Evolutionary conservation across 2,797 vertebrate genomes (phyloP).

Genomic region (Muscicapa comitata): DNA sequence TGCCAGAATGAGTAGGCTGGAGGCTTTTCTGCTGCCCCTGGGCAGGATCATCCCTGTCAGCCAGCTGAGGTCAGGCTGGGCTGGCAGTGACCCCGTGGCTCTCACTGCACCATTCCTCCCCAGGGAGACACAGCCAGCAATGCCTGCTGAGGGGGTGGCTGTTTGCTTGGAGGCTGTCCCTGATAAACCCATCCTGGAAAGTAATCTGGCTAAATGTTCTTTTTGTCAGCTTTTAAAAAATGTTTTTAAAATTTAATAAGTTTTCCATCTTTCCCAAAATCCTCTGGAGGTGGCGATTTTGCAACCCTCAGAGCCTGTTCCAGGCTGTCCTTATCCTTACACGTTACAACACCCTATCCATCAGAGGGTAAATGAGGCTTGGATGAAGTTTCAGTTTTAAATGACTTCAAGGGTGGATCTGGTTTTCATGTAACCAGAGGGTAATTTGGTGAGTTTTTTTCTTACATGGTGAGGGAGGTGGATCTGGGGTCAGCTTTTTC

Average conservation of each 20-base stretch:
- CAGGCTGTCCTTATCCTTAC: background rate
- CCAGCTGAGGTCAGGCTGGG: background rate
- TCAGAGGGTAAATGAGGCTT: background rate
- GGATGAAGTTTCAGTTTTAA: background rate
- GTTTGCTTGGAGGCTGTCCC: background rate
- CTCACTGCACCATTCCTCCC: background rate
- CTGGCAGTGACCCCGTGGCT: background rate
- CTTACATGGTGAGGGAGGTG: background rate
- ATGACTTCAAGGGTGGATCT: conserved; percentile 5
- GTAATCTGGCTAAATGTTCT: background rate
- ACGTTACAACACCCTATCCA: background rate
- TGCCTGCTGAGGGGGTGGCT: background rate
- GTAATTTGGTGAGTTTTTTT: background rate
- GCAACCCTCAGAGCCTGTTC: background rate
- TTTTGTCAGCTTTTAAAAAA: background rate
- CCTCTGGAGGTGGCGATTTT: conserved; percentile 1
- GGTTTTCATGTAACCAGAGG: conserved; percentile 28
- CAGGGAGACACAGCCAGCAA: rapidly evolving
- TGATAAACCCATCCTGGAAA: background rate
- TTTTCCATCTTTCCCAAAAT: background rate
- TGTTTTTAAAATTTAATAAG: background rate
- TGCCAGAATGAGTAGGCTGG: background rate
- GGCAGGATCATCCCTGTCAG: background rate
- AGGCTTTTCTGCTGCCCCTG: background rate
- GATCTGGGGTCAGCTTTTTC: background rate